Percentiles rank a stretch among this genome's conserved stretches.
These are phyloP conservation scores for Clinocottus analis DNA, from an alignment of 2,113 vertebrate genomes.

Conservation along the genomic window DNA sequence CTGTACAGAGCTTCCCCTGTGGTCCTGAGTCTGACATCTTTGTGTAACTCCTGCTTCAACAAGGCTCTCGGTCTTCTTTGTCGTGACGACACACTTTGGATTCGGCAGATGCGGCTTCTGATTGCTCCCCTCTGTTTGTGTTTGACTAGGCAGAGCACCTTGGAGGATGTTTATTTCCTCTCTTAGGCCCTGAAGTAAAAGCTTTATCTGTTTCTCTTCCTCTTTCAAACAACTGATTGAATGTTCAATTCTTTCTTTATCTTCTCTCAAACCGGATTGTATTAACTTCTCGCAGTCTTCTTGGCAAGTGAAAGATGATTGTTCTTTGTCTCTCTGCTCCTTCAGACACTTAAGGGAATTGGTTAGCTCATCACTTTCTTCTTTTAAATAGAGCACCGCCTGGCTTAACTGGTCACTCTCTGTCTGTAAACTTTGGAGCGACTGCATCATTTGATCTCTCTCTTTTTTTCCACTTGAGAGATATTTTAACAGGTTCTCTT, in stretches of 20 bases:
- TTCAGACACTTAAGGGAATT: constrained; percentile 37
- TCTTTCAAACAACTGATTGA: constrained; percentile 63
- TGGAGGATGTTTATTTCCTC: constrained; percentile 42
- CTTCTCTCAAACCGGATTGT: constrained; percentile 54
- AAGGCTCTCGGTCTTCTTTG: not conserved
- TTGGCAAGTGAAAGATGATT: constrained; percentile 20
- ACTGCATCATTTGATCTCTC: constrained; percentile 39
- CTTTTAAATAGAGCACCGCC: constrained; percentile 52
- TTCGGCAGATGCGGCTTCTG: constrained; percentile 24
- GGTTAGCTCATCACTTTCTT: constrained; percentile 52
- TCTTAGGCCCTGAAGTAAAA: constrained; percentile 32
- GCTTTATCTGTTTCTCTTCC: constrained; percentile 50
- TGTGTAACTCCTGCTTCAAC: constrained; percentile 3
- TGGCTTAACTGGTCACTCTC: constrained; percentile 63
- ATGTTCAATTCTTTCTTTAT: constrained; percentile 51
- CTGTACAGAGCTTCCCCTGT: constrained; percentile 47
- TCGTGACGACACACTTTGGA: not conserved
- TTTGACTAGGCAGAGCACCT: constrained; percentile 14
- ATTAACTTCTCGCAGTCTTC: constrained; percentile 40
- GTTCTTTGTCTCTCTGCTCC: constrained; percentile 47
- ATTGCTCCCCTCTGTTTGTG: constrained; percentile 29
- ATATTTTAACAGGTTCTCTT: constrained; percentile 32
- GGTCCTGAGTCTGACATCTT: constrained; percentile 29
- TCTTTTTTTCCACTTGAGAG: constrained; percentile 55
- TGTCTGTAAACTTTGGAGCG: constrained; percentile 49